Base-by-base conservation (phyloP, 2,113 vertebrate genomes). In the Cyrtonyx montezumae region DNA sequence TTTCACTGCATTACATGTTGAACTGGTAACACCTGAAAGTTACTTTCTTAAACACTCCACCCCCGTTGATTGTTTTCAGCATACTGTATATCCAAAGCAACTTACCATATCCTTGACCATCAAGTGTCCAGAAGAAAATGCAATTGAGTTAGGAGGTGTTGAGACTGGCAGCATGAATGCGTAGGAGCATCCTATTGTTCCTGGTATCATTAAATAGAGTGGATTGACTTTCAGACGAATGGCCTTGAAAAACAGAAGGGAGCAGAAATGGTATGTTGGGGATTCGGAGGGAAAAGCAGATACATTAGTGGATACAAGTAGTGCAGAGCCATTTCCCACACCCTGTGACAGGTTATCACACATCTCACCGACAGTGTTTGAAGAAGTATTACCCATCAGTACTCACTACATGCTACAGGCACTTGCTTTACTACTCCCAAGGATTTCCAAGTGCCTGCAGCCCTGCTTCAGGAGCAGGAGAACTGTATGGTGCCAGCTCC, bases 161-260 rank as follows among this genome's bases (percentile, higher is more conserved):
- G 99, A 99, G 74, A 99, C 99, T 0, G 99, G 99, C 51, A 99
- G 97, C 99, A 99, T 99, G 97, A 99, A 99, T 7, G 99, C 99
- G 0, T 98, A 99, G 21, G 99, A 99, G 93, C 98, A 99, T 77
- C 98, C 98, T 3, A 99, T 91, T 0, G 99, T 99, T 48, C 98
- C 99, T 5, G 99, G 99, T 43, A 99, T 98, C 99, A 99, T 99
- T 97, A 99, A 97, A 78, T 99, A 99, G 61, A 99, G 97, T 9
- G 99, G 99, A 95, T 99, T 98, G 76, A 99, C 98, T 11, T 97
- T 97, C 81, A 98, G 97, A 55, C 92, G 98, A 58, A 98, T 97
- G 34, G 99, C 98, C 99, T 99, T 95, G 80, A 79, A 96, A 79
- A 62, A 65, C 28, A 92, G 56, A 81, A 78, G 62, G 36, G 61